Evolutionary conservation across 2,888 invertebrate species (phyloP), one percentile per base, ranked within the genome.

Genomic region (Platycheirus rosarum): DNA sequence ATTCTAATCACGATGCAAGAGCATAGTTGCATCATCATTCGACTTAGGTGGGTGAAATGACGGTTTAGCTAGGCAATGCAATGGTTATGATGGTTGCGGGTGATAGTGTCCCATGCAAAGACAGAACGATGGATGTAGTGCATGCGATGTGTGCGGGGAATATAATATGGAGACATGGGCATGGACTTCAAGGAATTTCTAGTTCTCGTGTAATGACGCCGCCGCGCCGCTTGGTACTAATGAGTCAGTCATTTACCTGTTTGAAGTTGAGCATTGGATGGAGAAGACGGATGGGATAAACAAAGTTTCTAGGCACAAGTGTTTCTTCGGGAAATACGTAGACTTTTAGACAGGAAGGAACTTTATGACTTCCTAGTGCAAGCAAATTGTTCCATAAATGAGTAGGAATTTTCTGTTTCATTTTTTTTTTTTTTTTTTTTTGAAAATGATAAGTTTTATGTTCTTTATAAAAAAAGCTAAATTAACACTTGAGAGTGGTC

Each of bases 1-100:
- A 82, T 82, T 82, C 82, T 82, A 77, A 82, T 82, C 82, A 82
- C 77, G 82, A 76, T 82, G 71, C 77, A 76, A 26, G 42, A 20
- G 29, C 26, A 26, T 51, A 57, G 57, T 82, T 82, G 82, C 82
- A 76, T 77, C 82, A 82, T 77, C 68, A 68, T 29, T 65, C 65
- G 70, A 79, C 74, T 79, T 74, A 69, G 77, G 65, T 77, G 77
- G 70, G 16, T 75, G 11, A 60, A 63, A 46, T 37, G 77, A 66
- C 55, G 70, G 42, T 49, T 16, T 37, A 51, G 14, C 23, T 1
- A 14, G n/a, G 26, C n/a, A 23, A 48, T 48, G n/a, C n/a, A 23
- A 20, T 66, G 29, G 8, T 49, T 32, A 20, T 57, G 49, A 40
- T 63, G 49, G 35, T 70, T 51, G 35, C 37, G 29, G 32, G 44